Evolutionary conservation across 2,888 invertebrate species (phyloP).

Genomic region (Leistus spinibarbis): DNA sequence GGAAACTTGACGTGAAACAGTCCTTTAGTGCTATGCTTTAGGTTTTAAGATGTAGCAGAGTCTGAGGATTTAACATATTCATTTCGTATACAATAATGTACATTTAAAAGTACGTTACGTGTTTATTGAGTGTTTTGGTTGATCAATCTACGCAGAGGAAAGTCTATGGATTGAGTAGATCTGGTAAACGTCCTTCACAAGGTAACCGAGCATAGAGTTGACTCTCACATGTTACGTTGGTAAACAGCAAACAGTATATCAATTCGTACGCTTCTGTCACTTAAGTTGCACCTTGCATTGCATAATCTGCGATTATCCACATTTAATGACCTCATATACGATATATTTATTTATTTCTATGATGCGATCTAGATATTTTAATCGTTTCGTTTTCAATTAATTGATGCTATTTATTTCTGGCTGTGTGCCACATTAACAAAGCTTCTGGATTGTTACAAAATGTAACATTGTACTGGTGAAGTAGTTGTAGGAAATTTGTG

Average conservation of each 20-base stretch:
- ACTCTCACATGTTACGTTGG: conserved; percentile 19
- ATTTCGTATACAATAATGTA: neutral
- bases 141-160: neutral
- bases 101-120: no score
- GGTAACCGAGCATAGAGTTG: conserved; percentile 24
- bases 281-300: neutral
- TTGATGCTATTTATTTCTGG: no score
- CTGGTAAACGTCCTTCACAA: conserved; percentile 25
- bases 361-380: no score
- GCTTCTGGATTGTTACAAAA: no score
- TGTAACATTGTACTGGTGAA: neutral
- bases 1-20: no score
- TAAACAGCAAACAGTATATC: no score
- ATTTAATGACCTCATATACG: neutral
- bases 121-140: no score
- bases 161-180: conserved; percentile 1
- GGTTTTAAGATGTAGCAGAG: no score
- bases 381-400: no score
- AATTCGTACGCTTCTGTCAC: neutral
- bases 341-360: neutral
- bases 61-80: no score
- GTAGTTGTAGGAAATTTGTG: neutral
- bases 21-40: no score
- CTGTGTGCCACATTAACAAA: no score
- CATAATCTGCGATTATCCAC: neutral